These are phyloP conservation scores for Anomalospiza imberbis DNA, from an alignment of 2,797 vertebrate genomes.

Conservation along the genomic window DNA sequence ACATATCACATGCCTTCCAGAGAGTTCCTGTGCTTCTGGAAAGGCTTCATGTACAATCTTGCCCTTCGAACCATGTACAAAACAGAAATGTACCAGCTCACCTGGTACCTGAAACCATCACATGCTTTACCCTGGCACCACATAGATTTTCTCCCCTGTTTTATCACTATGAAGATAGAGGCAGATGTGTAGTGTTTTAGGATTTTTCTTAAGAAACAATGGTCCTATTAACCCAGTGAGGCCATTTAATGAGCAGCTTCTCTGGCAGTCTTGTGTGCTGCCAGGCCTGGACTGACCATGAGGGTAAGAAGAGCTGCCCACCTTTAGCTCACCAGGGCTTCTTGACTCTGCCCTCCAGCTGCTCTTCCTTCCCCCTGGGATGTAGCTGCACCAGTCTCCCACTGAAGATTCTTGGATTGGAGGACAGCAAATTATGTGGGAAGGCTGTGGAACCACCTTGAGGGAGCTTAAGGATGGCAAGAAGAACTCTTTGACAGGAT, in stretches of 20 bases:
- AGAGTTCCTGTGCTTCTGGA: background rate
- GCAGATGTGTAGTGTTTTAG: background rate
- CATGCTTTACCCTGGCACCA: background rate
- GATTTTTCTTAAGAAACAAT: background rate
- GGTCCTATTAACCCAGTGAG: background rate
- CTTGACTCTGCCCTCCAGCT: background rate
- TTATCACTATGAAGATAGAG: background rate
- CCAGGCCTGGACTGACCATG: rapidly evolving
- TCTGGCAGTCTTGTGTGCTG: background rate
- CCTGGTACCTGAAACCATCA: background rate
- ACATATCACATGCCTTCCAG: background rate
- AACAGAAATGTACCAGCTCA: background rate
- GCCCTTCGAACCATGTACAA: background rate
- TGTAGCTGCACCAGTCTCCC: background rate
- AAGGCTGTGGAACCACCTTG: background rate
- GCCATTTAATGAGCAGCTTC: background rate
- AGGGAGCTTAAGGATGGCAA: background rate
- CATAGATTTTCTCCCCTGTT: background rate
- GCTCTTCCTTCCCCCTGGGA: background rate
- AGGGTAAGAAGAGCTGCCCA: rapidly evolving
- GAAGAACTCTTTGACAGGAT: background rate
- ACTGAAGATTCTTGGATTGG: background rate
- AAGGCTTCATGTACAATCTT: background rate
- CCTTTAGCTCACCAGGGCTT: background rate
- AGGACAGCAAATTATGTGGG: background rate